Percentiles rank a stretch among this genome's conserved stretches.
phyloP scores from a whole-genome alignment of 2,113 vertebrate species.

The Nothoprocta perdicaria region DNA sequence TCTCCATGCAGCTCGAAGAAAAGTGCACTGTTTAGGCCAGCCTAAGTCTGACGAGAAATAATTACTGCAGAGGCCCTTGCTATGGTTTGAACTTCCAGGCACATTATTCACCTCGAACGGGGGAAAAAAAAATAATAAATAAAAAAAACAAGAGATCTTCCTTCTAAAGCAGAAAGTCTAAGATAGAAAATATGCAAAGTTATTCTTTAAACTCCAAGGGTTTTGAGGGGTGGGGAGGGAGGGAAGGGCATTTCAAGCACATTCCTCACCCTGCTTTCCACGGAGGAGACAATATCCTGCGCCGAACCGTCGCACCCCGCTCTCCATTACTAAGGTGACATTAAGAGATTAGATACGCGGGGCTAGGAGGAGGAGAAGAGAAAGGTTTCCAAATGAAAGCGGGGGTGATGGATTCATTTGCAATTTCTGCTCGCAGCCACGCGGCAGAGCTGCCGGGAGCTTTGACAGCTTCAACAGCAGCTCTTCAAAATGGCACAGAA shows the following conservation, averaged over 20 bases:
- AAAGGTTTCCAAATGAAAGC: neutral
- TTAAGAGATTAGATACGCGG: neutral
- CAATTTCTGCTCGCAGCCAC: neutral
- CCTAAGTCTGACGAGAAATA: neutral
- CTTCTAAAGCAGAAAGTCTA: neutral
- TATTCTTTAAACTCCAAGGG: neutral
- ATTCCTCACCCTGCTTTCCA: neutral
- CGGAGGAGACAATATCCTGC: neutral
- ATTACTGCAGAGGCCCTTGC: neutral
- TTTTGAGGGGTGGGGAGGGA: too few relatives aligned
- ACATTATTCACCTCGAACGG: neutral
- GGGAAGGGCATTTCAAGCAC: neutral
- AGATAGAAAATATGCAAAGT: rapidly evolving
- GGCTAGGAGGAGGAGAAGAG: neutral
- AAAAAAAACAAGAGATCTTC: neutral
- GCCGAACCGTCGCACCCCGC: neutral
- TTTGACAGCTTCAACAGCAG: neutral
- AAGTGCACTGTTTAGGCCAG: neutral
- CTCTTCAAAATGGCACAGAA: neutral
- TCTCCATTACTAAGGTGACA: neutral
- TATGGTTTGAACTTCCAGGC: neutral
- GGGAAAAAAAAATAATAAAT: neutral
- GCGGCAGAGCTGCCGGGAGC: neutral
- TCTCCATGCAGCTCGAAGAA: neutral
- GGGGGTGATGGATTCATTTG: neutral